phyloP scores from a whole-genome alignment of 2,113 vertebrate species.

The Rhinolophus ferrumequinum region DNA sequence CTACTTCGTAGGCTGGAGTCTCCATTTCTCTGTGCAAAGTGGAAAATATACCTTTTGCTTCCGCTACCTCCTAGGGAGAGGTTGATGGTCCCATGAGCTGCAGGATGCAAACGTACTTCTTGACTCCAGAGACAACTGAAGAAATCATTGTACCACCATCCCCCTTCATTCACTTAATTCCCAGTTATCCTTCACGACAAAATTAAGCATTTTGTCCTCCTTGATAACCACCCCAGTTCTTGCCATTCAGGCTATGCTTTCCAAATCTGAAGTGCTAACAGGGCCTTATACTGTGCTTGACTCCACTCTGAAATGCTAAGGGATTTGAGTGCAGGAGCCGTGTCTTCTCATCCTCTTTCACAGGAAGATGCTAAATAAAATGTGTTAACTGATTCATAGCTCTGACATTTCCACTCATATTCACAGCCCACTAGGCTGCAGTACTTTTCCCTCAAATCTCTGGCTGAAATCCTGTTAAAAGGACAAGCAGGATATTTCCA shows the following conservation, averaged over 20 bases:
- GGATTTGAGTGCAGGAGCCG: constrained; percentile 58
- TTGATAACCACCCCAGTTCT: neutral
- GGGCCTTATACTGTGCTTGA: constrained; percentile 49
- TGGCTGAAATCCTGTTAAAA: constrained; percentile 82
- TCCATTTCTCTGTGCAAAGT: neutral
- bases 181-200: neutral
- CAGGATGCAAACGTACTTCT: neutral
- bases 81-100: neutral
- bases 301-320: constrained; percentile 16
- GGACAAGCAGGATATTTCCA: constrained; percentile 78
- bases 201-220: neutral
- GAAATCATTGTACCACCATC: neutral
- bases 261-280: constrained; percentile 36
- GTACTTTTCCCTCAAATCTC: constrained; percentile 76
- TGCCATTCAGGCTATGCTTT: neutral
- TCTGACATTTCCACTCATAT: constrained; percentile 81
- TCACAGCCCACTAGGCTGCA: constrained; percentile 78
- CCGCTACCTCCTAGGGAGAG: neutral
- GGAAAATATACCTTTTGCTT: neutral
- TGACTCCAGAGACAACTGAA: neutral
- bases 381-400: constrained; percentile 82
- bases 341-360: constrained; percentile 74
- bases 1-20: neutral
- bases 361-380: constrained; percentile 82
- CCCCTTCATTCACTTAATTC: neutral